Evolutionary conservation across 2,888 invertebrate species (phyloP).

Genomic region (Chymomyza amoena): DNA sequence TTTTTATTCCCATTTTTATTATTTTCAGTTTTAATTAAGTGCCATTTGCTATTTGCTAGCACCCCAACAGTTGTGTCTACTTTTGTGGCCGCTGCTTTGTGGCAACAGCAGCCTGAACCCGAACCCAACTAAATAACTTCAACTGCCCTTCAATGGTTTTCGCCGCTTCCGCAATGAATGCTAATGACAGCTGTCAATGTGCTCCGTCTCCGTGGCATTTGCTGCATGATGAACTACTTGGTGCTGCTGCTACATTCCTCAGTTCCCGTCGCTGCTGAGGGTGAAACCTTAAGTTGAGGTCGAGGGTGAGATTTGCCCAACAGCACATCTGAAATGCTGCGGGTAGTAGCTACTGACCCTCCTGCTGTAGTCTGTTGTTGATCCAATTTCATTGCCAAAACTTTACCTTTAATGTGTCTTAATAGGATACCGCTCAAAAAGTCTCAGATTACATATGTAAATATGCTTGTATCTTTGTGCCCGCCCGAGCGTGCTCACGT

Average conservation of each 20-base stretch:
- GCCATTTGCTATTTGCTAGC: constrained; percentile 49
- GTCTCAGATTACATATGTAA: neutral
- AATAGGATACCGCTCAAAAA: neutral
- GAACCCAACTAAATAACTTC: neutral
- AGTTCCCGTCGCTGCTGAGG: neutral
- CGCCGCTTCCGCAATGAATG: constrained; percentile 67
- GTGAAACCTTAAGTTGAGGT: neutral
- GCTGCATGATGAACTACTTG: constrained; percentile 57
- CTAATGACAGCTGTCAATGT: constrained; percentile 73
- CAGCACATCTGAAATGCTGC: neutral
- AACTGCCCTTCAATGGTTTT: constrained; percentile 39
- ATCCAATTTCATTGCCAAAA: constrained; percentile 4
- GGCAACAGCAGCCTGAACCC: neutral
- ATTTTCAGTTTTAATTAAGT: constrained; percentile 71
- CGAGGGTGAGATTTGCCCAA: neutral
- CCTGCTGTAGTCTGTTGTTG: neutral
- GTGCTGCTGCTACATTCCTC: neutral
- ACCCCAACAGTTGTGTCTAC: neutral
- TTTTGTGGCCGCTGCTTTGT: neutral
- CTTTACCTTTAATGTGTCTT: neutral
- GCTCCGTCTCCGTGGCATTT: constrained; percentile 32
- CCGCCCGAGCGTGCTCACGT: neutral
- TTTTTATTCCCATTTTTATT: constrained; percentile 61
- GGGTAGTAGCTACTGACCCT: neutral
- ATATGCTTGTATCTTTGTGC: neutral